phyloP scores from a whole-genome alignment of 2,797 vertebrate genomes.

The Alectoris magna region DNA sequence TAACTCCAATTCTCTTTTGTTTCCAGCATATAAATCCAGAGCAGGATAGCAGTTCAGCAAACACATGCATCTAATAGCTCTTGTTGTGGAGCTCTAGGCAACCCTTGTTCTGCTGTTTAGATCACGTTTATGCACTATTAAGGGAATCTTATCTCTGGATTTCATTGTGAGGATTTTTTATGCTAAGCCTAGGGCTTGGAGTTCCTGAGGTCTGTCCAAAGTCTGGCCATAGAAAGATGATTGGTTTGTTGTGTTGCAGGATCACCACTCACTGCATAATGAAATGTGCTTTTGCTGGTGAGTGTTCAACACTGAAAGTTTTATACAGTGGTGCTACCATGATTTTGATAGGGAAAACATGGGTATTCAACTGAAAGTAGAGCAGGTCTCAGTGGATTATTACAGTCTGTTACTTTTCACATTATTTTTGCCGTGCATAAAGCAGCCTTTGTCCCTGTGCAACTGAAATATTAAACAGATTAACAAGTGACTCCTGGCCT shows the following conservation, averaged over 20 bases:
- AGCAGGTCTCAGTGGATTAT: background rate
- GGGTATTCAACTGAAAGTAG: background rate
- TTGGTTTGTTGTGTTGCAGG: background rate
- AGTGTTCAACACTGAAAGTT: background rate
- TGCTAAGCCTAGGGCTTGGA: background rate
- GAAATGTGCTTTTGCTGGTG: background rate
- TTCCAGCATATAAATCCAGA: background rate
- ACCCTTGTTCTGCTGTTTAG: background rate
- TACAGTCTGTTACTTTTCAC: background rate
- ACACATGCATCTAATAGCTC: background rate
- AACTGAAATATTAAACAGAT: constrained; percentile 7
- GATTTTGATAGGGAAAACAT: background rate
- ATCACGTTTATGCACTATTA: background rate
- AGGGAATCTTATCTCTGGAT: background rate
- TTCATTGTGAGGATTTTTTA: background rate
- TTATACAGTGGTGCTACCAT: background rate
- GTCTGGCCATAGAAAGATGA: background rate
- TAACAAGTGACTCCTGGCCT: background rate
- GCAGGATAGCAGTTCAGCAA: background rate
- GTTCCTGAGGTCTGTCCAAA: background rate
- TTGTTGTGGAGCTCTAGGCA: background rate
- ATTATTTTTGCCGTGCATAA: background rate
- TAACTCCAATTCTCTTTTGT: background rate
- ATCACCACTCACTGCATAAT: background rate
- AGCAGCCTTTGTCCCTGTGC: background rate